Base-by-base conservation (phyloP, 2,888 invertebrate species). In the Eledona agricola region DNA sequence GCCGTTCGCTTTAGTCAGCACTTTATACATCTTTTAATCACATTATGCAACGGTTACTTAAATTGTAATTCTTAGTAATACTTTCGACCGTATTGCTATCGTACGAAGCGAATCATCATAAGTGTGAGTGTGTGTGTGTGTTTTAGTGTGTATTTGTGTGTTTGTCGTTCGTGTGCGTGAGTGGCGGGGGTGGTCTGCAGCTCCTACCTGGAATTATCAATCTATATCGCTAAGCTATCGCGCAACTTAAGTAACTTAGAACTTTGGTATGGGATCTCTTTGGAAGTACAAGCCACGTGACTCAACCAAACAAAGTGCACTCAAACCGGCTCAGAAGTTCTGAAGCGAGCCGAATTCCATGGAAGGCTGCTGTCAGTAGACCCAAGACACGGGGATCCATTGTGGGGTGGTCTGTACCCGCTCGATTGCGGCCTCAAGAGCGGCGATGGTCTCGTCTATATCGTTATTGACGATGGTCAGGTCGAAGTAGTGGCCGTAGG, bases 401-500 rank as follows among this genome's bases (percentile, higher is more conserved):
- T 96, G 96, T 22, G 96, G 90, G 64, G 91, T 89, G 70, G 89
- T 88, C 76, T 93, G 91, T 55, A 96, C 90, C 53, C 91, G 86
- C 60, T 93, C 93, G 66, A 97, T 89, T 11, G 96, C 92, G 58
- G 88, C 85, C 76, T 97, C 96, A 65, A 99, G 80, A 58, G 93
- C 90, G 28, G 88, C 86, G 70, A 99, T 96, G 22, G 99, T 99
- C 77, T 97, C 97, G 77, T 98, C 97, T 59, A 99, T 99, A 80
- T 99, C 98, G 81, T 97, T 98, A 83, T 99, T 99, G 59, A 98
- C 92, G 72, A 99, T 96, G 65, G 90, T 94, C 76, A 96, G 82
- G 80, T 99, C 99, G 81, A 99, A 99, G 79, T 94, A 94, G 78
- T 99, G 99, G 28, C 98, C 97, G 80, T 99, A 99, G 6, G 97